Base-by-base conservation (phyloP, 2,888 invertebrate genomes). In the Dasysyrphus albostriatus region DNA sequence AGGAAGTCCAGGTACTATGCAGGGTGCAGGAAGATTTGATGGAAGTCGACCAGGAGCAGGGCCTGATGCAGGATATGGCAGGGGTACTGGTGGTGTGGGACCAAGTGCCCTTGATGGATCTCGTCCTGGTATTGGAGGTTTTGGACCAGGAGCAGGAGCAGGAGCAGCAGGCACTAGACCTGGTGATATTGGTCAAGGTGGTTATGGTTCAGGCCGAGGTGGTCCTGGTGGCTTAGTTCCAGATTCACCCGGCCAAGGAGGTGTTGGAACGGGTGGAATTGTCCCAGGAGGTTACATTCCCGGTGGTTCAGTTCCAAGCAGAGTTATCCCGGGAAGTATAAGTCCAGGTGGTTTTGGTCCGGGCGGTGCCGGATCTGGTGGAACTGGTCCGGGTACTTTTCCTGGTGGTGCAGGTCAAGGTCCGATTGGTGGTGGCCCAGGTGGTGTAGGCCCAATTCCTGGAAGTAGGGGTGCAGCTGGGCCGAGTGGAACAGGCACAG, bases 341-440 rank as follows among this genome's bases (percentile, higher is more conserved):
- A 44, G 44, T n/a, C 44, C 44, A n/a, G 75, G 78, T 8, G 88
- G 77, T 37, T 44, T 58, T 8, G 82, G 88, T 5, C 87, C 88
- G 1, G 83, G 83, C 14, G 83, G 65, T 42, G 7, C 56, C 16
- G 7, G 74, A 2, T 74, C 88, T 34, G 85, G 83, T 39, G 88
- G 88, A 29, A 24, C 14, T 44, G 61, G 78, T 24, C 12, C 69
- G 0, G 65, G 69, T 5, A 63, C 63, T 32, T n/a, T 34, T n/a
- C 73, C 32, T 32, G 56, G 47, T 42, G 84, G 63, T 24, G 24
- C 6, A 16, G 24, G 67, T 0, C 49, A 47, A 54, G 83, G 80
- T 3, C 47, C 81, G 1, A 75, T 80, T 6, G 78, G 74, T 56
- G 47, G 49, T 49, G 74, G 81, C 0, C 69, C 75, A 0, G 49